phyloP scores from a whole-genome alignment of 2,888 invertebrate genomes.

The Elaeidobius kamerunicus region DNA sequence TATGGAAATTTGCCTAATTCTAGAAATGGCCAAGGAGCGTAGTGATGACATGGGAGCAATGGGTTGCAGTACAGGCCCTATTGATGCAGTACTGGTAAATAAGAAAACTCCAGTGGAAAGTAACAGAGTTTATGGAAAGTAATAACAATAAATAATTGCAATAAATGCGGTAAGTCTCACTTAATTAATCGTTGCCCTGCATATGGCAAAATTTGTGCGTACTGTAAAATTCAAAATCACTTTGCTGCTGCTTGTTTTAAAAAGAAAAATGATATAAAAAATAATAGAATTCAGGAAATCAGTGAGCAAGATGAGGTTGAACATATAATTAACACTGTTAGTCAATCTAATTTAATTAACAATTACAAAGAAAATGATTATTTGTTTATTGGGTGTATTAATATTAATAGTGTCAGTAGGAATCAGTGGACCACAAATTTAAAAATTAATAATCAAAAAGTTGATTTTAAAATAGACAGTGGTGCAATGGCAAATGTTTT shows the following conservation, averaged over 20 bases:
- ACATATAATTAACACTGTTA: not conserved
- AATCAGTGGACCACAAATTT: not conserved
- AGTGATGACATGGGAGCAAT: slow-evolving; percentile 1
- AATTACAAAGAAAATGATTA: not conserved
- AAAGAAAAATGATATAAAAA: not conserved
- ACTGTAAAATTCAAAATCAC: not conserved
- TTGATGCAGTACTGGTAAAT: slow-evolving; percentile 2
- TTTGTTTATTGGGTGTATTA: not conserved
- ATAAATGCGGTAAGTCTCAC: not conserved
- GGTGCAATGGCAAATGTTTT: not conserved
- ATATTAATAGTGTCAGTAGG: not conserved
- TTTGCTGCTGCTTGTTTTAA: slow-evolving; percentile 2
- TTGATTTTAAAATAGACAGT: not conserved
- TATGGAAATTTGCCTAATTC: not conserved
- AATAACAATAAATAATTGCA: not conserved
- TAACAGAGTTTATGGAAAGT: no score
- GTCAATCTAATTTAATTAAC: not conserved
- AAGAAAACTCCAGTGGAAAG: not conserved
- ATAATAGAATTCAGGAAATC: not conserved
- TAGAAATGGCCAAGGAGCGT: slow-evolving; percentile 1
- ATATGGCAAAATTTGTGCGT: not conserved
- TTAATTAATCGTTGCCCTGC: slow-evolving; percentile 2
- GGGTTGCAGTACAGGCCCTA: not conserved
- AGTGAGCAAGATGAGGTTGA: not conserved
- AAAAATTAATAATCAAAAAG: not conserved